Evolutionary conservation across 2,888 invertebrate species (phyloP).

Genomic region (Hydrotaea cyrtoneurina): DNA sequence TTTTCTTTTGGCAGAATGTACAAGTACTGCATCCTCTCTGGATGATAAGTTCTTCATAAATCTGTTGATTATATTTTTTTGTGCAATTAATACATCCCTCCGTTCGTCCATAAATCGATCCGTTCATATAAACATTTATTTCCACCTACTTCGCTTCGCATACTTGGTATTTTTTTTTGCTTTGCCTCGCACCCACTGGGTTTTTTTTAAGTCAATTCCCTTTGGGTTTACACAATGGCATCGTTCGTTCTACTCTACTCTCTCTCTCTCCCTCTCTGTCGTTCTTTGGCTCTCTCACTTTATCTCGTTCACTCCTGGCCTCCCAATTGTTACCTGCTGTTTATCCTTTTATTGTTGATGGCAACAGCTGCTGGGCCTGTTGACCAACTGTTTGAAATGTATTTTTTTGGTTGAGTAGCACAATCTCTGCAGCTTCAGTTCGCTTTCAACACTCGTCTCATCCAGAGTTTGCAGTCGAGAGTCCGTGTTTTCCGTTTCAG

Average conservation of each 20-base stretch:
- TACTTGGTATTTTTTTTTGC: conserved; percentile 22
- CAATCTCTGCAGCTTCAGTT: conserved; percentile 51
- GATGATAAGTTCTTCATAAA: conserved; percentile 70
- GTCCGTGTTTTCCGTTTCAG: not conserved
- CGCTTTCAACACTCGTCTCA: conserved; percentile 51
- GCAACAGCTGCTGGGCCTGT: not conserved
- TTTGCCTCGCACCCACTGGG: not conserved
- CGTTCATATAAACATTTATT: not conserved
- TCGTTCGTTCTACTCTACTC: not conserved
- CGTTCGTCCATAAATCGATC: not conserved
- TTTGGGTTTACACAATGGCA: not conserved
- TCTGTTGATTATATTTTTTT: conserved; percentile 71
- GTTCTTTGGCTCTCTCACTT: too few relatives aligned
- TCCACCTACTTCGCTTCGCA: too few relatives aligned
- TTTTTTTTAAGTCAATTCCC: not conserved
- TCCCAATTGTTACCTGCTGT: not conserved
- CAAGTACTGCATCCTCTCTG: conserved; percentile 7
- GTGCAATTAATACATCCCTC: conserved; percentile 9
- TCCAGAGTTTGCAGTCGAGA: conserved; percentile 27
- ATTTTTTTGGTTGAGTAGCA: conserved; percentile 18
- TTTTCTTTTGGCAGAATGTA: too few relatives aligned
- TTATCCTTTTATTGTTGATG: not conserved
- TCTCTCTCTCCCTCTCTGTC: conserved; percentile 10
- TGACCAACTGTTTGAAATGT: conserved; percentile 41
- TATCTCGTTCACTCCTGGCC: not conserved